Conservation (phyloP, 2,113 vertebrate genomes). For the Xyrauchen texanus region DNA sequence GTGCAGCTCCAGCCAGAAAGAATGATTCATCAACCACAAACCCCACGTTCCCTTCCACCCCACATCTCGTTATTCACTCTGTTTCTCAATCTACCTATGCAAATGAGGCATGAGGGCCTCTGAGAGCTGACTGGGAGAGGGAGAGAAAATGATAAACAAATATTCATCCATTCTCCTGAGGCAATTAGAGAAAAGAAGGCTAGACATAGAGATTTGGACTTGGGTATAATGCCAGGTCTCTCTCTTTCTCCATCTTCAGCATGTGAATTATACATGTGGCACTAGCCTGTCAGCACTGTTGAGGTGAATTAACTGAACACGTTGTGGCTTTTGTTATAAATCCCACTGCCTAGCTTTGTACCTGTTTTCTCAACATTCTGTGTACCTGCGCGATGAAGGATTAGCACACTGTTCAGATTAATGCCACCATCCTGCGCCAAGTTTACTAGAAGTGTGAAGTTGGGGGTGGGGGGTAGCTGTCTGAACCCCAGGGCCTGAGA, state of each 20-base stretch:
- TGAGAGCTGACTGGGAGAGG: slow-evolving; percentile 80
- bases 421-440: slow-evolving; percentile 5
- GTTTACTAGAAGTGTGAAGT: slow-evolving; percentile 10
- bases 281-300: slow-evolving; percentile 91
- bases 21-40: slow-evolving; percentile 88
- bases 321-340: slow-evolving; percentile 95
- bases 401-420: slow-evolving; percentile 84
- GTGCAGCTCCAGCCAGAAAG: slow-evolving; percentile 83
- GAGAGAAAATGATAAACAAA: slow-evolving; percentile 86
- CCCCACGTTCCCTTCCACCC: slow-evolving; percentile 55
- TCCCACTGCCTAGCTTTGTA: slow-evolving; percentile 90
- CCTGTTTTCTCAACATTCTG: slow-evolving; percentile 87
- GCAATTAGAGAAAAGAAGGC: slow-evolving; percentile 56
- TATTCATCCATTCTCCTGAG: slow-evolving; percentile 88
- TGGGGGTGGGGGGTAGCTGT: background rate
- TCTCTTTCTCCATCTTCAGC: slow-evolving; percentile 60
- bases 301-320: slow-evolving; percentile 94
- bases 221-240: slow-evolving; percentile 7
- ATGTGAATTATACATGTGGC: slow-evolving; percentile 90
- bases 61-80: slow-evolving; percentile 39
- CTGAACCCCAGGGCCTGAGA: slow-evolving; percentile 60
- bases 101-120: slow-evolving; percentile 82
- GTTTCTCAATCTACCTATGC: slow-evolving; percentile 87
- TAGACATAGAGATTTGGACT: slow-evolving; percentile 28
- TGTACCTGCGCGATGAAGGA: slow-evolving; percentile 93